Evolutionary conservation across 2,113 vertebrate genomes (phyloP).

Genomic region (Romanogobio albipinnatus): DNA sequence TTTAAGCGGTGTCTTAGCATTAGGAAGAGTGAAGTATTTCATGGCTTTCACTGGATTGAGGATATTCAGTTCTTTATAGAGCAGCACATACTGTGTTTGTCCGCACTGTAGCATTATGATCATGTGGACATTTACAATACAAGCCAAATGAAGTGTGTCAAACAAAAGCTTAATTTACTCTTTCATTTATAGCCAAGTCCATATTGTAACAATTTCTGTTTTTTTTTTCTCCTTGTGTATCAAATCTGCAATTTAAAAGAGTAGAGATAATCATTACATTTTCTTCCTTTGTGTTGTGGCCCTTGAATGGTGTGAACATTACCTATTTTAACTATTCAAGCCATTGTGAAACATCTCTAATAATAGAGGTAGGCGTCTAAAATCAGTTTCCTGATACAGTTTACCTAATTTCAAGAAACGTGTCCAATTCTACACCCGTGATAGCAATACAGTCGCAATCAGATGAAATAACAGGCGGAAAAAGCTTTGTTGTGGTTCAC

Average conservation of each 20-base stretch:
- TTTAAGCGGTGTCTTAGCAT: slow-evolving; percentile 5
- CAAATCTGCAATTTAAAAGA: background rate
- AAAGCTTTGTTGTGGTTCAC: background rate
- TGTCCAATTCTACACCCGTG: background rate
- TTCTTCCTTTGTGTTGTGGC: background rate
- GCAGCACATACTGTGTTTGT: background rate
- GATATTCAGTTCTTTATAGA: background rate
- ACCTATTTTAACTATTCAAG: background rate
- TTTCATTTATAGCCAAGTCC: no score
- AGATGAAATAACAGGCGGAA: background rate
- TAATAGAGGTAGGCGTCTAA: background rate
- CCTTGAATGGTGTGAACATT: background rate
- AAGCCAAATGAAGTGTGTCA: background rate
- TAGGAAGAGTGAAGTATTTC: slow-evolving; percentile 32
- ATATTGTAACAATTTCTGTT: background rate
- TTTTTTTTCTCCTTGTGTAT: background rate
- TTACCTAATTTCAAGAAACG: slow-evolving; percentile 12
- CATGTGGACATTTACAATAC: background rate
- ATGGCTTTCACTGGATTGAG: slow-evolving; percentile 38
- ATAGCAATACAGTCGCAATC: slow-evolving; percentile 6
- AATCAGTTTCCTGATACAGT: background rate
- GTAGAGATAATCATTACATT: background rate
- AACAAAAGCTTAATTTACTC: background rate
- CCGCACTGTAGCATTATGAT: background rate
- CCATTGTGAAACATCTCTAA: background rate